A percentile compares a stretch with the other conserved stretches of the same genome.
These are phyloP conservation scores for Drosophila bocki DNA, from an alignment of 1,140 invertebrate genomes.

Conservation along the genomic window DNA sequence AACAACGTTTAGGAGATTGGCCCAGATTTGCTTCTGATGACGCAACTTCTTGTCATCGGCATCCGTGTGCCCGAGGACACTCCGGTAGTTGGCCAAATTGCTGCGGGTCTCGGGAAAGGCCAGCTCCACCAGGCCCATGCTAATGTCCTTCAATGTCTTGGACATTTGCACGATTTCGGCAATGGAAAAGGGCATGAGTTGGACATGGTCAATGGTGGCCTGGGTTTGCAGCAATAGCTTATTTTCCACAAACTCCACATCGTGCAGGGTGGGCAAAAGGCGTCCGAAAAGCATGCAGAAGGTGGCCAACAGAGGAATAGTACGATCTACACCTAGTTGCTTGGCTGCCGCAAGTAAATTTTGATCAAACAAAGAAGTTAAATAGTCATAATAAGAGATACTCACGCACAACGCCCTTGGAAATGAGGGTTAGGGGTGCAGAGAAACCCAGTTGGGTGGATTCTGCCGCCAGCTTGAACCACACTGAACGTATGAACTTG, in stretches of 20 bases:
- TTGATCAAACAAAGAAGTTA: not conserved
- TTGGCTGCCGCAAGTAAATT: constrained; percentile 84
- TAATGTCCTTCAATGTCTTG: constrained; percentile 91
- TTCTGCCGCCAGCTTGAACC: constrained; percentile 88
- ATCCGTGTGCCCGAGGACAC: constrained; percentile 83
- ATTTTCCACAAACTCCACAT: constrained; percentile 92
- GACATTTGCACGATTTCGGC: constrained; percentile 88
- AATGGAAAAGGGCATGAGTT: constrained; percentile 83
- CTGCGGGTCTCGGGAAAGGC: constrained; percentile 94
- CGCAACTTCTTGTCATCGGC: constrained; percentile 74
- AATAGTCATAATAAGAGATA: constrained; percentile 7
- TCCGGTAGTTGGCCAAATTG: constrained; percentile 85
- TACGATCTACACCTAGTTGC: constrained; percentile 89
- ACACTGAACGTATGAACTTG: constrained; percentile 92
- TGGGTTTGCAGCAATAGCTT: constrained; percentile 62
- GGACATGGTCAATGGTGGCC: constrained; percentile 50
- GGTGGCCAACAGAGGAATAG: constrained; percentile 92
- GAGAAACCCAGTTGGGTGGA: constrained; percentile 85
- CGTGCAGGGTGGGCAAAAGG: constrained; percentile 93
- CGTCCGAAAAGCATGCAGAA: constrained; percentile 95
- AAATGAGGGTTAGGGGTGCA: constrained; percentile 77
- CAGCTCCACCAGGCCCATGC: constrained; percentile 94
- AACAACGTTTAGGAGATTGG: constrained; percentile 86
- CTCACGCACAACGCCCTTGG: constrained; percentile 84
- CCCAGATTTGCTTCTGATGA: constrained; percentile 86